These are phyloP conservation scores for Limnephilus marmoratus DNA, from an alignment of 2,888 invertebrate species.

Conservation along the genomic window DNA sequence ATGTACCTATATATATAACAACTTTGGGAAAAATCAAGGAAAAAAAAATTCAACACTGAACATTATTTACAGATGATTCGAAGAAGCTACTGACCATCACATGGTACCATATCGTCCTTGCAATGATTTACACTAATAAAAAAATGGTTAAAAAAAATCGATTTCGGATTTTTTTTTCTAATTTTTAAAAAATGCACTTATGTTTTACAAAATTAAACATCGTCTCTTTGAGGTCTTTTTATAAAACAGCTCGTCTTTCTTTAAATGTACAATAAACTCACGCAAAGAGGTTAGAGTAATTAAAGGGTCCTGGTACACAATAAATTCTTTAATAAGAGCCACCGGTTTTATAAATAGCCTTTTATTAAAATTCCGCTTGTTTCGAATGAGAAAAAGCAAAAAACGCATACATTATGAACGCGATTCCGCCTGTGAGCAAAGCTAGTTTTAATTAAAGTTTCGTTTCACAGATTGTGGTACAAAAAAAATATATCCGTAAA, in stretches of 20 bases:
- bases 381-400: conserved; percentile 40
- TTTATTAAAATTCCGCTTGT: conserved; percentile 46
- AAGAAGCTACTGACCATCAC: too few relatives aligned
- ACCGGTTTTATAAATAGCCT: conserved; percentile 18
- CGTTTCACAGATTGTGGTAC: conserved; percentile 43
- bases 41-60: too few relatives aligned
- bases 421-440: conserved; percentile 27
- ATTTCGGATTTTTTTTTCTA: too few relatives aligned
- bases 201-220: too few relatives aligned
- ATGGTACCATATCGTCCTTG: too few relatives aligned
- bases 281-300: neutral
- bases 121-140: too few relatives aligned
- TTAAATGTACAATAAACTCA: neutral
- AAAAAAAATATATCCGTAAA: conserved; percentile 45
- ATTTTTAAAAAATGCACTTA: too few relatives aligned
- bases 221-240: too few relatives aligned
- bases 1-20: too few relatives aligned
- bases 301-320: neutral
- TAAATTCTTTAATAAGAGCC: conserved; percentile 31
- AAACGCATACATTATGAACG: conserved; percentile 43
- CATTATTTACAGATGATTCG: too few relatives aligned
- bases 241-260: neutral
- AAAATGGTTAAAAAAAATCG: too few relatives aligned
- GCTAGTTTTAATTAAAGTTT: conserved; percentile 52
- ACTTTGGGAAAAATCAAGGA: too few relatives aligned